phyloP scores from a whole-genome alignment of 2,888 invertebrate genomes.

The Acleris laterana region DNA sequence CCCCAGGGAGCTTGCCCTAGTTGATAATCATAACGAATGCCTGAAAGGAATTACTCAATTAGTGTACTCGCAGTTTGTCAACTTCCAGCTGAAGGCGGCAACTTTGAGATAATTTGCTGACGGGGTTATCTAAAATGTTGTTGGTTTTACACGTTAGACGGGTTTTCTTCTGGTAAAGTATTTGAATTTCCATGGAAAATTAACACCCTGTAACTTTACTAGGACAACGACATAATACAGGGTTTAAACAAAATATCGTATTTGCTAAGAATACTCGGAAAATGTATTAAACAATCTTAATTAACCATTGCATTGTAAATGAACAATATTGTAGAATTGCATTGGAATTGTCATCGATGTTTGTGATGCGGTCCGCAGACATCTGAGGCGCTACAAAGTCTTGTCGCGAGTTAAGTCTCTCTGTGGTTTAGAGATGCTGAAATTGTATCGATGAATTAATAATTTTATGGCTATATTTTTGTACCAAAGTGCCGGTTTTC shows the following conservation, averaged over 20 bases:
- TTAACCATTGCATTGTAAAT: neutral
- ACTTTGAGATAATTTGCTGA: slow-evolving; percentile 16
- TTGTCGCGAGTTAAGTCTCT: slow-evolving; percentile 41
- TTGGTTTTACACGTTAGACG: neutral
- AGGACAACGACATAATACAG: too few relatives aligned
- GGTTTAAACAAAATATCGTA: too few relatives aligned
- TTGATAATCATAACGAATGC: slow-evolving; percentile 71
- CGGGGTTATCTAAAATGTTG: neutral
- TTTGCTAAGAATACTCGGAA: too few relatives aligned
- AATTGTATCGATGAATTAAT: slow-evolving; percentile 9
- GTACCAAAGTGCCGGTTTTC: neutral
- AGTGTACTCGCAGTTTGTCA: slow-evolving; percentile 53
- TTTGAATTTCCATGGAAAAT: neutral
- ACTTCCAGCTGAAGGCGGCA: slow-evolving; percentile 27
- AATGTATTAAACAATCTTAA: too few relatives aligned
- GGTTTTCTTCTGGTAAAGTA: neutral
- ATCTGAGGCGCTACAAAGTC: slow-evolving; percentile 50
- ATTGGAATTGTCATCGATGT: slow-evolving; percentile 51
- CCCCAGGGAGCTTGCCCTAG: slow-evolving; percentile 56
- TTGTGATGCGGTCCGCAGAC: slow-evolving; percentile 62
- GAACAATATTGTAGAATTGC: slow-evolving; percentile 41
- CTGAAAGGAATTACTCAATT: slow-evolving; percentile 70
- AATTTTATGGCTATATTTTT: neutral
- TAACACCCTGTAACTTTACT: too few relatives aligned
- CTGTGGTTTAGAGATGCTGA: slow-evolving; percentile 14